Conservation (phyloP, 2,113 vertebrate species). For the Zosterops hypoxanthus region DNA sequence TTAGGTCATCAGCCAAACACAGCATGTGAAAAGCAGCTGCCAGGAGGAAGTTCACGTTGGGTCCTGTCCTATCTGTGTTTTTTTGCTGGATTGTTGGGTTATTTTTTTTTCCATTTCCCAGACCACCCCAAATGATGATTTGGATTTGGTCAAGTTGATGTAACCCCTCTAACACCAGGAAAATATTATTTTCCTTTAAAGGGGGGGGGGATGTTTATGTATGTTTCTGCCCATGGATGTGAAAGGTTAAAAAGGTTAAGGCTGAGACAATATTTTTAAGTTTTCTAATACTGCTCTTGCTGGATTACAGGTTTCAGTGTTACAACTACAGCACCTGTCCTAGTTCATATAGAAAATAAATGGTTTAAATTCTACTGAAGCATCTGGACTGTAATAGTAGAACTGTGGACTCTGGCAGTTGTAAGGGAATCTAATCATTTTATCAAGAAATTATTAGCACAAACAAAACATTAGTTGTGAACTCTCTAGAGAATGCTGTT, state of each 20-base stretch:
- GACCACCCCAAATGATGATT: not conserved
- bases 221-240: not conserved
- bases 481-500: not conserved
- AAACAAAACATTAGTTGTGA: not conserved
- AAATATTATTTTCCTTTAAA: not conserved
- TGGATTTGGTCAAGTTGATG: not conserved
- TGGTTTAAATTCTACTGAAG: not conserved
- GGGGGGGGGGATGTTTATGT: not conserved
- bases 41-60: constrained; percentile 27
- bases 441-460: not conserved
- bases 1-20: constrained; percentile 45
- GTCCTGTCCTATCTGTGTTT: not conserved
- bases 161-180: not conserved
- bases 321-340: not conserved
- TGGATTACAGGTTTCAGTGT: not conserved
- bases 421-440: not conserved
- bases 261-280: not conserved
- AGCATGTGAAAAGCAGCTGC: constrained; percentile 32
- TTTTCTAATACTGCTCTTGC: not conserved
- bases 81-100: not conserved
- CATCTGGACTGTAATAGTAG: not conserved
- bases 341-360: not conserved
- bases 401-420: not conserved
- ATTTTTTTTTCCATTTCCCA: not conserved
- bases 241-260: not conserved